Evolutionary conservation across 2,113 vertebrate species (phyloP).

Genomic region (Pelmatolapia mariae): DNA sequence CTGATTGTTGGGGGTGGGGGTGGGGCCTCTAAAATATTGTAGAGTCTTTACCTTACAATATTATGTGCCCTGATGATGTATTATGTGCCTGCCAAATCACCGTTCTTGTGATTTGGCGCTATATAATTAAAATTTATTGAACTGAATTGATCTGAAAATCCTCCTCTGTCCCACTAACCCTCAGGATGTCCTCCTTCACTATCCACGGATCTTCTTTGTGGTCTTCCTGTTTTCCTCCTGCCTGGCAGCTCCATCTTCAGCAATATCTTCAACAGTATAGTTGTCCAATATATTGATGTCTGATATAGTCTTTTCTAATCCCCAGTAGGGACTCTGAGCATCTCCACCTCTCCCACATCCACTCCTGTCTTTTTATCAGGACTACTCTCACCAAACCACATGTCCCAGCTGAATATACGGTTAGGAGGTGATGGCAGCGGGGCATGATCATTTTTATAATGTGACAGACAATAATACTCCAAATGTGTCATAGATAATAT

Average conservation of each 20-base stretch:
- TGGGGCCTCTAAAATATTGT: background rate
- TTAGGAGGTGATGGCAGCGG: background rate
- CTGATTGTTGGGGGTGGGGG: background rate
- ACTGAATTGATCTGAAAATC: background rate
- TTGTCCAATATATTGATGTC: background rate
- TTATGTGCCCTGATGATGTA: background rate
- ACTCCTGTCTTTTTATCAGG: background rate
- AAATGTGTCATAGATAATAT: background rate
- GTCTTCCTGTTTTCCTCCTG: background rate
- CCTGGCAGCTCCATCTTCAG: background rate
- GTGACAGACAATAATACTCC: background rate
- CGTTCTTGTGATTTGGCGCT: background rate
- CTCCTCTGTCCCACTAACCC: background rate
- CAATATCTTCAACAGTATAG: background rate
- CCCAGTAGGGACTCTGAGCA: background rate
- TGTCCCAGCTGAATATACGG: background rate
- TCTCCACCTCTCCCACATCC: background rate
- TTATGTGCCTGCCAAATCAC: no score
- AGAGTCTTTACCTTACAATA: background rate
- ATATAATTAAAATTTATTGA: background rate
- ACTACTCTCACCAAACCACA: background rate
- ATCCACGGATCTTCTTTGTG: background rate
- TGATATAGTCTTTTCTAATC: background rate
- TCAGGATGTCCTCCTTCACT: background rate
- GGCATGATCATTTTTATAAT: background rate